These are phyloP conservation scores for Amitus sp. DNA, from an alignment of 2,888 invertebrate genomes.

Conservation along the genomic window DNA sequence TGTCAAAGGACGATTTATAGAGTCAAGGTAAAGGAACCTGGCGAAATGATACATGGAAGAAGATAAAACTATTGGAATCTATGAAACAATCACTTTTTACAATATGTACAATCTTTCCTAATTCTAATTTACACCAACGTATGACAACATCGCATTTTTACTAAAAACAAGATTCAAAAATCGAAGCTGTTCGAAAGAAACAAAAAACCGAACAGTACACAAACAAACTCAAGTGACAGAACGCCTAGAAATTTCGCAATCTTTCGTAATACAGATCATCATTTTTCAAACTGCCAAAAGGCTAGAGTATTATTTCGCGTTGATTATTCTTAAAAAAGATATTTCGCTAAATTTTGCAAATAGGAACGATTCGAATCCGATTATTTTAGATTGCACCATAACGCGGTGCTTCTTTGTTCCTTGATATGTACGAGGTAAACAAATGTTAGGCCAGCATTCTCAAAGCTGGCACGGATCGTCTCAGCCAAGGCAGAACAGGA, in stretches of 20 bases:
- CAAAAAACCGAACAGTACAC: no score
- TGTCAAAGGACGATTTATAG: slow-evolving; percentile 39
- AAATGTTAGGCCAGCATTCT: slow-evolving; percentile 53
- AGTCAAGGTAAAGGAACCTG: slow-evolving; percentile 44
- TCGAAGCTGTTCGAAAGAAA: no score
- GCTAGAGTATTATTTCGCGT: no score
- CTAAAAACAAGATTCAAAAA: slow-evolving; percentile 25
- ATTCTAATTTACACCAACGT: slow-evolving; percentile 29
- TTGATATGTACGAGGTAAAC: slow-evolving; percentile 3
- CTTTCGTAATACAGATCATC: no score
- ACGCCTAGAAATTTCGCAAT: no score
- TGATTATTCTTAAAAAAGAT: no score
- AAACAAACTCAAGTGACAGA: no score
- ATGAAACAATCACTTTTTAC: slow-evolving; percentile 62
- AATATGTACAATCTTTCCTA: slow-evolving; percentile 56
- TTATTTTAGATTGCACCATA: no score
- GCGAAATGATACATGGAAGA: slow-evolving; percentile 45
- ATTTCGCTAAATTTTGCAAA: no score
- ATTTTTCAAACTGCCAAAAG: no score
- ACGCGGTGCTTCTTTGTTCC: slow-evolving; percentile 13
- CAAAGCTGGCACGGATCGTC: slow-evolving; percentile 60
- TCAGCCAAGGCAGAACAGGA: slow-evolving; percentile 59
- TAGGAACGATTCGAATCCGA: no score
- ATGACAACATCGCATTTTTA: background rate
- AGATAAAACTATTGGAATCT: slow-evolving; percentile 50